A percentile compares a stretch with the other conserved stretches of the same genome.
Conservation (phyloP, 2,888 invertebrate genomes). For the Plusia festucae region DNA sequence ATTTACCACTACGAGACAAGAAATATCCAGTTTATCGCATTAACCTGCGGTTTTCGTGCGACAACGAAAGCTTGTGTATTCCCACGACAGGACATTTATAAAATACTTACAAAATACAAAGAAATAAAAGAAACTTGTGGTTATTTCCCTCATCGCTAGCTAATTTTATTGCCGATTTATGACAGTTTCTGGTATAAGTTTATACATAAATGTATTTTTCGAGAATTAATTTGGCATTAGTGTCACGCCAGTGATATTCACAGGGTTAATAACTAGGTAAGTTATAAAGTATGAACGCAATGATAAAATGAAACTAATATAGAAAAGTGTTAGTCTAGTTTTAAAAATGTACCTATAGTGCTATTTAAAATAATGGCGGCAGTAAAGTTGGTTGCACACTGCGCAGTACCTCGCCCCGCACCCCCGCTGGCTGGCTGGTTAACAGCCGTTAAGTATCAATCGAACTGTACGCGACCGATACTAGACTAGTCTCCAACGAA, state of each 20-base stretch:
- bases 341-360: too few relatives aligned
- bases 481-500: too few relatives aligned
- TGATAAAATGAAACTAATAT: too few relatives aligned
- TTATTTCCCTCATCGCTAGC: not conserved
- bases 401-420: too few relatives aligned
- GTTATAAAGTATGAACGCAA: too few relatives aligned
- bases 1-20: constrained; percentile 17
- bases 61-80: not conserved
- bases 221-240: not conserved
- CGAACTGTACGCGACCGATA: too few relatives aligned
- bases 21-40: constrained; percentile 11
- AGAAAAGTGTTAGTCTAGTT: too few relatives aligned
- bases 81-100: constrained; percentile 6
- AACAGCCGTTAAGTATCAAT: too few relatives aligned
- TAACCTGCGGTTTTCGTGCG: constrained; percentile 17
- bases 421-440: too few relatives aligned
- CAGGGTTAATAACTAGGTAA: not conserved
- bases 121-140: constrained; percentile 17
- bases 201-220: not conserved
- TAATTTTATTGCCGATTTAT: constrained; percentile 13
- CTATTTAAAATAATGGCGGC: too few relatives aligned
- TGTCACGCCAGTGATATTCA: not conserved
- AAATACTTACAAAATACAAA: constrained; percentile 18
- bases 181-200: constrained; percentile 13
- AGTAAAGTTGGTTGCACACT: too few relatives aligned